A percentile compares a stretch with the other conserved stretches of the same genome.
phyloP scores from a whole-genome alignment of 2,797 vertebrate species.

The Danio tinwini region DNA sequence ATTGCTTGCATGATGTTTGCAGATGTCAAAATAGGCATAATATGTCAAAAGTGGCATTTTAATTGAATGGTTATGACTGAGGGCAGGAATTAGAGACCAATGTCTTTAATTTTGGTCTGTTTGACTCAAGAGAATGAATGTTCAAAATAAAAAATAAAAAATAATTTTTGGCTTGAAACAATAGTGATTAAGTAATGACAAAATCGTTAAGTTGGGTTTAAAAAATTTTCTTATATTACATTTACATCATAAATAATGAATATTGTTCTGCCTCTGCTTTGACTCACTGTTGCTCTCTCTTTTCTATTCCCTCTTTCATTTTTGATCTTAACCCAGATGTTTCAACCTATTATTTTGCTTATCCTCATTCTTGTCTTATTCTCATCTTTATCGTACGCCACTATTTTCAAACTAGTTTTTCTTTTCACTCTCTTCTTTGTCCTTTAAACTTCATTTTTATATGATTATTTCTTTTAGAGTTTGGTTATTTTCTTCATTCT shows the following conservation, averaged over 20 bases:
- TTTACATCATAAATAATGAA: background rate
- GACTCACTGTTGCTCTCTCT: conserved; percentile 32
- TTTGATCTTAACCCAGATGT: conserved; percentile 90
- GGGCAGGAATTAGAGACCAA: background rate
- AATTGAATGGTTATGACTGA: too few relatives aligned
- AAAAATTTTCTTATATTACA: too few relatives aligned
- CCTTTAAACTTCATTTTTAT: conserved; percentile 80
- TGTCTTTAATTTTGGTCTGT: background rate
- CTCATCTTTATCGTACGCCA: conserved; percentile 98
- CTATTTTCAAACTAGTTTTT: conserved; percentile 99
- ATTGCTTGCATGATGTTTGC: background rate
- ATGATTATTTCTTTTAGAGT: conserved; percentile 25
- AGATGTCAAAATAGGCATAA: background rate
- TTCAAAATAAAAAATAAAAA: too few relatives aligned
- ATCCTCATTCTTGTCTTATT: conserved; percentile 99
- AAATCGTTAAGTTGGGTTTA: background rate
- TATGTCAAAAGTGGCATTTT: background rate
- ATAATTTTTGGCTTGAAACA: too few relatives aligned
- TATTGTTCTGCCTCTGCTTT: background rate
- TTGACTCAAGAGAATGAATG: background rate
- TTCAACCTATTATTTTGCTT: conserved; percentile 99
- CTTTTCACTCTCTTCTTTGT: conserved; percentile 99
- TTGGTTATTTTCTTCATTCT: conserved; percentile 79
- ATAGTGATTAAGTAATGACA: background rate
- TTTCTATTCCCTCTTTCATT: conserved; percentile 50